Base-by-base conservation (phyloP, 2,888 invertebrate species). In the Carcina quercana region DNA sequence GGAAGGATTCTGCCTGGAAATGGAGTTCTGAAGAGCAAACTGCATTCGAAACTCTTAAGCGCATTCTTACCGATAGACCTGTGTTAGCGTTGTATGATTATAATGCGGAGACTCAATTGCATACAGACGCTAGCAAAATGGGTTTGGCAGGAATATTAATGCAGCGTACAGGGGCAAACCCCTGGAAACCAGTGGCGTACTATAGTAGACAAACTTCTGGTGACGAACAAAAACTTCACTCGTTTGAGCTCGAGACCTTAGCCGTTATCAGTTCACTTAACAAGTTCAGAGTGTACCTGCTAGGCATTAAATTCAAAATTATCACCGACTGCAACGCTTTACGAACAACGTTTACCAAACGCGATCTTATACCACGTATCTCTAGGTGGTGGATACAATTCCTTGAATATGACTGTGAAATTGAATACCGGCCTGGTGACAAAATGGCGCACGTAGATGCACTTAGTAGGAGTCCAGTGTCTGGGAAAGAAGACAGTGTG, bases 241-340 rank as follows among this genome's bases (percentile, higher is more conserved):
- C 43, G 1, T 47, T 37, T 30, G 47, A 51, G 13, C 22, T 51
- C 2, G 46, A 51, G 24, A 42, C 46, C 1, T 21, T 45, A 5
- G 42, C 42, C 1, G 28, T 43, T 0, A 19, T 46, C 11, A 11
- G 31, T 2, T 40, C 43, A 3, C 25, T 49, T 8, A 22, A 34
- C n/a, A 36, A 33, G 19, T 49, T 49, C 25, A 24, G 45, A 5
- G 42, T 43, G 0, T 45, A 41, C 30, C 12, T 47, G 1, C 11
- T 47, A 15, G 44, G 47, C 1, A 29, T 35, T 5, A 21, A 26
- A 5, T 47, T 49, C 21, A 44, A 31, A 21, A 35, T 46, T 2
- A 5, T 43, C 1, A 39, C 49, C 0, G 45, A 49, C 10, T 47
- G 43, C 32, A 49, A 34, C 25, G 39, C 45, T 1, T 19, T 49